Base-by-base conservation (phyloP, 2,888 invertebrate genomes). In the Caenorhabditis doughertyi region DNA sequence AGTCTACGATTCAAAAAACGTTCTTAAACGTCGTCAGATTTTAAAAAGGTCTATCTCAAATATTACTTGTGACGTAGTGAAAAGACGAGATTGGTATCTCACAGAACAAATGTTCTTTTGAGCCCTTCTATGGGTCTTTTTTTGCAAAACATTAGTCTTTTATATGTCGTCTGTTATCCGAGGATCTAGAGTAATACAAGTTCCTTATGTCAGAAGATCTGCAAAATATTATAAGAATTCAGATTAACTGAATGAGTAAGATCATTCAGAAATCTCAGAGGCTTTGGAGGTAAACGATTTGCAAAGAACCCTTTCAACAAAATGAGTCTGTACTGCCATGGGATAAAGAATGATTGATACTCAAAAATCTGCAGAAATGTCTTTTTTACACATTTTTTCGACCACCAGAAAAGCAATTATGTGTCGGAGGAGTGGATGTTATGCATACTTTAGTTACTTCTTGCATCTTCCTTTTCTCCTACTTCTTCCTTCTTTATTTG, bases 361-460 rank as follows among this genome's bases (percentile, higher is more conserved):
- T n/a, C n/a, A 7, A 9, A 16, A 56, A 56, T 56, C n/a, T n/a
- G n/a, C 35, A 29, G 35, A 32, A 32, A 5, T 11, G 29, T 42
- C 7, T 11, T 3, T 42, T 25, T 35, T 16, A 13, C 42, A n/a
- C 21, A 8, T 29, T 47, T 29, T 64, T 64, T 21, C 47, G 64
- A 21, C 29, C 64, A 64, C 47, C 62, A 29, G 25, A 27, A 64
- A 11, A 60, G 16, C 39, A 39, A 42, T 60, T 60, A 25, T 25
- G 16, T 42, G n/a, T n/a, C n/a, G n/a, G n/a, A n/a, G n/a, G n/a
- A 27, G 47, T 21, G 29, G 64, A 27, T 18, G 16, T 44, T 27
- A 62, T 62, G 60, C 60, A 62, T 62, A 44, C n/a, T 44, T 27
- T 44, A 62, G 25, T 9, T 8, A 42, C n/a, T 44, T 62, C 9